A percentile compares a stretch with the other conserved stretches of the same genome.
These are phyloP conservation scores for Anarsia innoxiella DNA, from an alignment of 2,888 invertebrate genomes.

Conservation along the genomic window DNA sequence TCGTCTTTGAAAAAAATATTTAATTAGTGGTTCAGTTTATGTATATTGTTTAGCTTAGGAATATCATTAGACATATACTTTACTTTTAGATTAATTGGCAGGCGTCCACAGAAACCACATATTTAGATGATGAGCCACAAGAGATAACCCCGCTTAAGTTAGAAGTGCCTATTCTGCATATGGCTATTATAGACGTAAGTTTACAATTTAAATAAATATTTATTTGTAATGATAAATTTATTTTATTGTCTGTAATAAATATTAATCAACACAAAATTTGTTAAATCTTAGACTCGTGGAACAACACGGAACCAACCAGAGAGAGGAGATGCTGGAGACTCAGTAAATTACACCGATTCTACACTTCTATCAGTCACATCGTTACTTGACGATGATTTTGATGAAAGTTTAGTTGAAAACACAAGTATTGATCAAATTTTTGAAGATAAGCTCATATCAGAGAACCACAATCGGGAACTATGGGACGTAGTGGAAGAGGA, in stretches of 20 bases:
- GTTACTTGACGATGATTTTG: conserved; percentile 45
- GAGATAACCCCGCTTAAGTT: conserved; percentile 43
- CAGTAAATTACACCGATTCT: conserved; percentile 43
- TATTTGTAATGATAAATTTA: too few species aligned
- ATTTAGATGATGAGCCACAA: conserved; percentile 51
- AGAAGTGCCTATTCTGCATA: conserved; percentile 58
- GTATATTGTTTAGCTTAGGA: too few species aligned
- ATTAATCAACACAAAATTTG: background rate
- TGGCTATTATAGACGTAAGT: conserved; percentile 62
- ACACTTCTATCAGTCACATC: conserved; percentile 54
- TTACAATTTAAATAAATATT: too few species aligned
- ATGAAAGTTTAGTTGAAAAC: too few species aligned
- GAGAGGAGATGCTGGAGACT: conserved; percentile 54
- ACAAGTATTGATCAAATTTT: too few species aligned
- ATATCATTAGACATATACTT: too few species aligned
- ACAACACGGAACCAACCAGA: conserved; percentile 42
- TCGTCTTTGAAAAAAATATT: too few species aligned
- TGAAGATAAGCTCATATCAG: background rate
- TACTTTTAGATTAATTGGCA: conserved; percentile 30
- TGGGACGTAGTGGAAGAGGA: conserved; percentile 57
- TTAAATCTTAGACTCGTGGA: conserved; percentile 38
- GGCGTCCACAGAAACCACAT: too few species aligned
- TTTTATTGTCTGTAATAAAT: background rate
- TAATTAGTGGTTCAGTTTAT: too few species aligned
- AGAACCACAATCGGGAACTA: conserved; percentile 29